Percentiles rank a stretch among this genome's conserved stretches.
These are phyloP conservation scores for Enteromius paludinosus DNA, from an alignment of 2,797 vertebrate genomes.

Conservation along the genomic window DNA sequence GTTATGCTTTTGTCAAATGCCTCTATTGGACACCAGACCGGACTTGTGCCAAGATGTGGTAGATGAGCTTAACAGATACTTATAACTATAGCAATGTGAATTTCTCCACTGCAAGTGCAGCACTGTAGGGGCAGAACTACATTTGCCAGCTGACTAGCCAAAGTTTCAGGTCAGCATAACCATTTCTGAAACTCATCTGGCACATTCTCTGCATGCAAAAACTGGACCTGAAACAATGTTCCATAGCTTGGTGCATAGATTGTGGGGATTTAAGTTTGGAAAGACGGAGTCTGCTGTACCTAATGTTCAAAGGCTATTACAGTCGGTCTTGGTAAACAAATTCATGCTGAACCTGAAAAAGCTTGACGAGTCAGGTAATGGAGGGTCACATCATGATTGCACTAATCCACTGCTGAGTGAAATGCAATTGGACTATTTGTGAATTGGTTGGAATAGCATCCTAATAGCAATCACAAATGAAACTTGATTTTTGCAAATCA, in stretches of 20 bases:
- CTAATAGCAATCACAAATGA: conserved; percentile 14
- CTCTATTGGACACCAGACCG: conserved; percentile 40
- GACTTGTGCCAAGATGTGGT: conserved; percentile 13
- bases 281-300: conserved; percentile 18
- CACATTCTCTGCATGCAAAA: conserved; percentile 27
- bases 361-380: background rate
- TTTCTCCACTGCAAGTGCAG: conserved; percentile 25
- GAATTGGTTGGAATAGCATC: conserved; percentile 41
- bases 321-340: background rate
- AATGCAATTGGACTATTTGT: conserved; percentile 24
- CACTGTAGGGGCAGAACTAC: conserved; percentile 31
- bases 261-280: conserved; percentile 9
- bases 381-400: background rate
- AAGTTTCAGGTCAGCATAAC: conserved; percentile 27
- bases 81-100: conserved; percentile 40
- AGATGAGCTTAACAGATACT: conserved; percentile 43
- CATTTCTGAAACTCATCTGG: conserved; percentile 38
- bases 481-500: background rate
- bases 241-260: conserved; percentile 29
- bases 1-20: conserved; percentile 30
- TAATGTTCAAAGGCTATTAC: conserved; percentile 16
- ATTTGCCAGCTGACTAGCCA: conserved; percentile 39
- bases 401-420: conserved; percentile 18
- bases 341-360: conserved; percentile 24
- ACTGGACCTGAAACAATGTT: conserved; percentile 31